These are phyloP conservation scores for Papilio polytes DNA, from an alignment of 1,140 invertebrate genomes.

Conservation along the genomic window DNA sequence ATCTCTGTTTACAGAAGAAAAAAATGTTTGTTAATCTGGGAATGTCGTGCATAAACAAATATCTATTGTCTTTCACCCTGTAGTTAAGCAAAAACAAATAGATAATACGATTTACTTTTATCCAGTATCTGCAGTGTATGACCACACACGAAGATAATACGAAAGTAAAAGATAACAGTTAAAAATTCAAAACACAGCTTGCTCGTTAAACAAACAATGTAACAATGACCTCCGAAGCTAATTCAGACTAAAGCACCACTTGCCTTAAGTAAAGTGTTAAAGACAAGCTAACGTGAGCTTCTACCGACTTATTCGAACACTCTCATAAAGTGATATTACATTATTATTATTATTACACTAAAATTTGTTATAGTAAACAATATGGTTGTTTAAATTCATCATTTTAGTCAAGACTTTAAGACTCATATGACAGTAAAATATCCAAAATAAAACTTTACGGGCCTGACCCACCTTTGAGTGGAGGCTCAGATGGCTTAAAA, in stretches of 20 bases:
- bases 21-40: not conserved
- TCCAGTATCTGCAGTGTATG: not conserved
- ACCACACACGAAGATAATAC: not conserved
- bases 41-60: not conserved
- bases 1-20: not conserved
- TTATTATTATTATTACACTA: too few relatives aligned
- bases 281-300: not conserved
- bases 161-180: not conserved
- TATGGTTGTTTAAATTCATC: not conserved
- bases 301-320: not conserved
- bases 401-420: not conserved
- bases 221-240: not conserved
- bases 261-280: not conserved
- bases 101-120: not conserved
- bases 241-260: not conserved
- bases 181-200: not conserved
- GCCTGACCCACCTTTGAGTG: too few relatives aligned
- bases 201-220: slow-evolving; percentile 1
- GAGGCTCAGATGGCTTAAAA: too few relatives aligned
- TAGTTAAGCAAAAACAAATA: not conserved
- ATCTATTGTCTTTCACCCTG: not conserved
- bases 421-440: too few relatives aligned
- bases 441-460: too few relatives aligned
- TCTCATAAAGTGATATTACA: too few relatives aligned
- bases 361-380: not conserved